Base-by-base conservation (phyloP, 2,888 invertebrate species). In the Cataglyphis cursor region DNA sequence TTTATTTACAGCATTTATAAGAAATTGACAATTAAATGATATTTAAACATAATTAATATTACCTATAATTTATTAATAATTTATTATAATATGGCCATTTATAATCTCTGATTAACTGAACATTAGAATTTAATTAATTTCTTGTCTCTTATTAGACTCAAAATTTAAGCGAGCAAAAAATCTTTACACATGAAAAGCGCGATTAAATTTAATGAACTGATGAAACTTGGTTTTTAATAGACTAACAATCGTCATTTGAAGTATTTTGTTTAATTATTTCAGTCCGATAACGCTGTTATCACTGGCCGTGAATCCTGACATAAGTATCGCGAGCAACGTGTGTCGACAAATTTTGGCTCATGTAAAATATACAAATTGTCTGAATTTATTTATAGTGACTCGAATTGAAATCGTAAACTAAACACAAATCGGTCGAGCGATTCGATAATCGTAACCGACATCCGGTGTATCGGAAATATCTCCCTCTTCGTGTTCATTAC, bases 181-280 rank as follows among this genome's bases (percentile, higher is more conserved):
- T 15, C 44, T 38, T 35, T 35, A 6, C 35, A 6, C 31, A 31
- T 68, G 3, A 68, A 51, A n/a, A 68, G n/a, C n/a, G 10, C 57
- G 41, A 31, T 76, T 61, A 72, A 70, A 59, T 44, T 35, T 66
- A 68, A 59, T 31, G 21, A 68, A 35, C 44, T 57, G 15, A n/a
- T 41, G 21, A 59, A 70, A 78, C 8, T 57, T 15, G 35, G 35
- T 1, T 21, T 59, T 78, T 48, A 70, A 68, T 44, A 54, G 24
- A 44, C 28, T 28, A 61, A 61, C 44, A 44, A 18, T 72, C 51
- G 12, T 3, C 35, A 2, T 61, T 78, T 59, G 24, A 54, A 72
- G 21, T 70, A 78, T 61, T 24, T 72, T 9, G 21, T 15, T 44
- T 48, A 61, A 80, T 78, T 70, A 70, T 70, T 41, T 35, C 59